A percentile compares a stretch with the other conserved stretches of the same genome.
Evolutionary conservation across 2,797 vertebrate genomes (phyloP).

Genomic region (Argyrosomus regius): DNA sequence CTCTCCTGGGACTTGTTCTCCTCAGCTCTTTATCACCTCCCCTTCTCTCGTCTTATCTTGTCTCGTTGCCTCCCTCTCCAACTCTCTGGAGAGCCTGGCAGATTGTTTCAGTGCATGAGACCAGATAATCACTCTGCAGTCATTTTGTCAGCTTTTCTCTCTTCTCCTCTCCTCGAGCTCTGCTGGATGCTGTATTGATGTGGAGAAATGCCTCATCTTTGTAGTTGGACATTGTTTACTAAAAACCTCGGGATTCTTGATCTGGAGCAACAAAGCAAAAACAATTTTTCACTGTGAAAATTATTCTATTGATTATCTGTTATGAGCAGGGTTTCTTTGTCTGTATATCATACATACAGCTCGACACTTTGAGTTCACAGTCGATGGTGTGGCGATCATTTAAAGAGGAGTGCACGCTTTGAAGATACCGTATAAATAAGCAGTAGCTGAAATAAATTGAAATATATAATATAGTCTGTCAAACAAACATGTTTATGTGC

Average conservation of each 20-base stretch:
- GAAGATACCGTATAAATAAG: slow-evolving; percentile 12
- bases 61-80: slow-evolving; percentile 70
- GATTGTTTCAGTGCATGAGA: slow-evolving; percentile 79
- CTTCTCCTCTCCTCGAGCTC: slow-evolving; percentile 29
- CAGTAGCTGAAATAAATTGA: not conserved
- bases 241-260: slow-evolving; percentile 32
- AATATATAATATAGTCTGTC: not conserved
- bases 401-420: slow-evolving; percentile 7
- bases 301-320: slow-evolving; percentile 49
- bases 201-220: slow-evolving; percentile 50
- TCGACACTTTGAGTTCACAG: not conserved
- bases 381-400: slow-evolving; percentile 9
- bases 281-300: slow-evolving; percentile 21
- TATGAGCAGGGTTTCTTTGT: slow-evolving; percentile 14
- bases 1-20: slow-evolving; percentile 70
- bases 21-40: slow-evolving; percentile 72
- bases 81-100: slow-evolving; percentile 70
- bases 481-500: slow-evolving; percentile 12
- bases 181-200: slow-evolving; percentile 67
- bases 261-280: slow-evolving; percentile 33
- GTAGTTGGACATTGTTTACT: slow-evolving; percentile 41
- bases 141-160: slow-evolving; percentile 66
- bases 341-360: slow-evolving; percentile 9
- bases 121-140: slow-evolving; percentile 79
- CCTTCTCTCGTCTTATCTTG: slow-evolving; percentile 71